These are phyloP conservation scores for Hoplostethus mediterraneus DNA, from an alignment of 2,797 vertebrate species.

Conservation along the genomic window DNA sequence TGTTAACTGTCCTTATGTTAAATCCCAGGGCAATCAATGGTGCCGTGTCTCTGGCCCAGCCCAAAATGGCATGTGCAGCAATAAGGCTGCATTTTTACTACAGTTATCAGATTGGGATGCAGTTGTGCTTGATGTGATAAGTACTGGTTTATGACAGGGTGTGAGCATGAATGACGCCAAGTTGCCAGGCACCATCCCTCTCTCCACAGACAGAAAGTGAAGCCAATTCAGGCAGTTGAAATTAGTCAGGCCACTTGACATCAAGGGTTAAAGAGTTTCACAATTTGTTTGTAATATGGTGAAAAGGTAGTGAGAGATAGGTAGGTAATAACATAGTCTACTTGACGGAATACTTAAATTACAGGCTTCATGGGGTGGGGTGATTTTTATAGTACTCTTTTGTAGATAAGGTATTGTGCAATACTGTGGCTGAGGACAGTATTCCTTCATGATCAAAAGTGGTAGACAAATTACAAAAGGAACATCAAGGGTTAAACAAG, in stretches of 20 bases:
- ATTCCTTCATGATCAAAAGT: neutral
- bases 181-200: neutral
- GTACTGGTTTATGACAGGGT: neutral
- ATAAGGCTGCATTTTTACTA: neutral
- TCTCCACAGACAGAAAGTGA: conserved; percentile 1
- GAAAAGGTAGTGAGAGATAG: neutral
- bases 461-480: neutral
- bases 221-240: neutral
- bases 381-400: conserved; percentile 6
- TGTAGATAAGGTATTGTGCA: conserved; percentile 17
- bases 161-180: neutral
- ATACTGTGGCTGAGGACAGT: neutral
- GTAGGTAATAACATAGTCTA: neutral
- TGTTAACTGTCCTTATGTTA: too few relatives aligned
- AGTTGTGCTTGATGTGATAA: conserved; percentile 3
- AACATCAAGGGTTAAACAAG: neutral
- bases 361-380: conserved; percentile 11
- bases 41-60: too few relatives aligned
- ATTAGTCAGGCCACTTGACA: neutral
- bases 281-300: neutral
- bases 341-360: neutral
- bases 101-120: neutral
- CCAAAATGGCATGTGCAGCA: too few relatives aligned
- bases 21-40: too few relatives aligned
- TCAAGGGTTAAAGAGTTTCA: neutral